Conservation (phyloP, 2,113 vertebrate species). For the Lanius ludovicianus region DNA sequence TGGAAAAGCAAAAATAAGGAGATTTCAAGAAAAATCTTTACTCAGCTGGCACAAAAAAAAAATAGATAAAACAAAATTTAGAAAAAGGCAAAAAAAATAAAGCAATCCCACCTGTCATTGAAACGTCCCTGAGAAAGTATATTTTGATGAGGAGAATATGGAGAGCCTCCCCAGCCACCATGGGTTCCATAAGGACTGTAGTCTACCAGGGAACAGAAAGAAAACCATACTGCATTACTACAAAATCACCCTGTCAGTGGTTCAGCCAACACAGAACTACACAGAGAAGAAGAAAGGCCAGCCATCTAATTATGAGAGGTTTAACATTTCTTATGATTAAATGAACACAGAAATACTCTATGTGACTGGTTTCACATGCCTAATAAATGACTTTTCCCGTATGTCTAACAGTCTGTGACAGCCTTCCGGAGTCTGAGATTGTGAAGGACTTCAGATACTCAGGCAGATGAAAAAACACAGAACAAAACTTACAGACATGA, state of each 20-base stretch:
- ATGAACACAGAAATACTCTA: neutral
- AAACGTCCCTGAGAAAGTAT: conserved; percentile 94
- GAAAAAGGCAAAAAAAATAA: neutral
- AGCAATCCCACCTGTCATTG: conserved; percentile 83
- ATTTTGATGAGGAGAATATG: conserved; percentile 88
- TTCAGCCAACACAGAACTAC: neutral
- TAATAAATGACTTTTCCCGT: neutral
- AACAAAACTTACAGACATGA: neutral
- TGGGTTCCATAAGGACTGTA: conserved; percentile 89
- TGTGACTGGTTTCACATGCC: accelerated
- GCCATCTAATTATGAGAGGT: neutral
- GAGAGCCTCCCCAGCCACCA: conserved; percentile 82
- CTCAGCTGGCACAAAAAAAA: neutral
- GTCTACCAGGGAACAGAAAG: conserved; percentile 70
- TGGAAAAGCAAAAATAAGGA: neutral
- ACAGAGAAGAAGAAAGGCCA: neutral
- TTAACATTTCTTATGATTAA: neutral
- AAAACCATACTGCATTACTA: neutral
- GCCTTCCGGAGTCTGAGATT: neutral
- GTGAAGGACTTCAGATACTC: neutral
- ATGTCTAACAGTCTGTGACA: neutral
- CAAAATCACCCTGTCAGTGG: neutral
- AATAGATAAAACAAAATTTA: neutral
- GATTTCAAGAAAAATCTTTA: neutral
- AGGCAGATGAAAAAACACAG: neutral